A percentile compares a stretch with the other conserved stretches of the same genome.
Evolutionary conservation across 2,888 invertebrate species (phyloP).

Genomic region (Rhimphoctona megacephalus): DNA sequence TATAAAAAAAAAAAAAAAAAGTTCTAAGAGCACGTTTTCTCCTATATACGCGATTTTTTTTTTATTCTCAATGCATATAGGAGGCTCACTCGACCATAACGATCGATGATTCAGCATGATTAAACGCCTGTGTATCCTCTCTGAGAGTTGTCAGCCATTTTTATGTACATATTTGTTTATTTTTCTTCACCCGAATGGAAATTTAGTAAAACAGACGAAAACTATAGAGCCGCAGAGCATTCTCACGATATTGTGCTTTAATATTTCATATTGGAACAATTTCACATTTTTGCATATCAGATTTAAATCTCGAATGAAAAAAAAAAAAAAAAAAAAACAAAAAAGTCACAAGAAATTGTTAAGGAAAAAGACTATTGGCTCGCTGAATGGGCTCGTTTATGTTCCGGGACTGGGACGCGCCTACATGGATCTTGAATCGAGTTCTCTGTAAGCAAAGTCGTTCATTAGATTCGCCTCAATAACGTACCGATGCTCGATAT

Average conservation of each 20-base stretch:
- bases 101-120: conserved; percentile 65
- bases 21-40: conserved; percentile 44
- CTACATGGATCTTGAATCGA: conserved; percentile 53
- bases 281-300: neutral
- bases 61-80: conserved; percentile 40
- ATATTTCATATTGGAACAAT: neutral
- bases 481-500: conserved; percentile 15
- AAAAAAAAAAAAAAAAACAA: neutral
- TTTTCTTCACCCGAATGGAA: neutral
- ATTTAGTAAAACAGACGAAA: neutral
- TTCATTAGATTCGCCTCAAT: conserved; percentile 54
- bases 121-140: conserved; percentile 50
- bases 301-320: neutral
- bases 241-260: neutral
- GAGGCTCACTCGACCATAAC: conserved; percentile 60
- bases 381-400: conserved; percentile 42
- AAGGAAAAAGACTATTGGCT: conserved; percentile 26
- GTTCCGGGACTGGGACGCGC: conserved; percentile 50
- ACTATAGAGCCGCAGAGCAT: too few relatives aligned
- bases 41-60: conserved; percentile 33
- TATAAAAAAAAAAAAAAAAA: conserved; percentile 33
- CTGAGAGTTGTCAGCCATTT: conserved; percentile 20
- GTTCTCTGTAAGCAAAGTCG: conserved; percentile 59
- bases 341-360: neutral
- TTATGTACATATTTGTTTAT: neutral